phyloP scores from a whole-genome alignment of 1,140 invertebrate species.

The Camponotus floridanus region DNA sequence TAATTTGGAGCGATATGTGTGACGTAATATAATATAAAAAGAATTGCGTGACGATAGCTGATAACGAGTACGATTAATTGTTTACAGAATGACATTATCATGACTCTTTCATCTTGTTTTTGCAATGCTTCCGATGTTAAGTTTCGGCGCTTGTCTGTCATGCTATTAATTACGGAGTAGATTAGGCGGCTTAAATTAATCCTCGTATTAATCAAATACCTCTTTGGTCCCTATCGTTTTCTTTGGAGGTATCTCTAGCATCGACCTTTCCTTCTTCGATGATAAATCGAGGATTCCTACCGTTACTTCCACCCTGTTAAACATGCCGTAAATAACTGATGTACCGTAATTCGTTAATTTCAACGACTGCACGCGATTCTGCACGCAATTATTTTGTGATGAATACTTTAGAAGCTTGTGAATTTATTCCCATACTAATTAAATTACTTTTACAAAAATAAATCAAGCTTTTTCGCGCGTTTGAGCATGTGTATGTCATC shows the following conservation, averaged over 20 bases:
- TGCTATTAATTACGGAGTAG: conserved; percentile 64
- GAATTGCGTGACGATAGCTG: not conserved
- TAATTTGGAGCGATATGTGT: not conserved
- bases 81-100: conserved; percentile 17
- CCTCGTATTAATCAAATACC: conserved; percentile 76
- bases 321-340: conserved; percentile 31
- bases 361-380: conserved; percentile 15
- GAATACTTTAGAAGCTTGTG: not conserved
- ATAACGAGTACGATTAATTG: conserved; percentile 56
- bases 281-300: conserved; percentile 62
- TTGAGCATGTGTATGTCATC: no score
- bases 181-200: conserved; percentile 73
- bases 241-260: not conserved
- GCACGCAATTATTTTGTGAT: not conserved
- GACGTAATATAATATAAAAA: not conserved
- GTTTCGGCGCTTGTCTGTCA: not conserved
- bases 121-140: not conserved
- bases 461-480: no score
- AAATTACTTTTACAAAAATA: not conserved
- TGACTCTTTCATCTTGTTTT: conserved; percentile 23
- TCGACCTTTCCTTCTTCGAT: conserved; percentile 29
- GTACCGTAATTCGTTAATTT: conserved; percentile 35
- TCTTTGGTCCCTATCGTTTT: conserved; percentile 24
- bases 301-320: conserved; percentile 17
- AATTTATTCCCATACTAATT: not conserved